These are phyloP conservation scores for Drosophila punjabiensis DNA, from an alignment of 1,140 invertebrate species.

Conservation along the genomic window DNA sequence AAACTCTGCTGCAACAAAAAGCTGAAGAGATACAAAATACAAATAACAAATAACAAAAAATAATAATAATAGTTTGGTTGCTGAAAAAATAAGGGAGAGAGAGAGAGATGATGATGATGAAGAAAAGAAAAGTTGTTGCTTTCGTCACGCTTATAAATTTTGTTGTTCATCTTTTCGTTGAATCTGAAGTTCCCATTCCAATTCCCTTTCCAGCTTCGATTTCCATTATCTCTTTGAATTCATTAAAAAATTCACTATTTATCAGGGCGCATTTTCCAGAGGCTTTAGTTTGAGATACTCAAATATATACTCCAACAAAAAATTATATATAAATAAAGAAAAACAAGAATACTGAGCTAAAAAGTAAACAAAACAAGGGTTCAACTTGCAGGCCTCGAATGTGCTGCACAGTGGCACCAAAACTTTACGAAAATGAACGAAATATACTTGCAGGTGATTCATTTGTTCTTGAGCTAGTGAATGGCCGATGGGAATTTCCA, in stretches of 20 bases:
- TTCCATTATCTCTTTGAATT: slow-evolving; percentile 64
- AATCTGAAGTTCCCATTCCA: slow-evolving; percentile 13
- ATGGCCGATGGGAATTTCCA: slow-evolving; percentile 4
- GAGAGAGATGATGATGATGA: neutral
- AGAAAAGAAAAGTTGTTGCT: slow-evolving; percentile 62
- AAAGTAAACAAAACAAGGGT: slow-evolving; percentile 45
- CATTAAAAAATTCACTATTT: slow-evolving; percentile 74
- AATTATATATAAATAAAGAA: slow-evolving; percentile 5
- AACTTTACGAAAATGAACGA: too few relatives aligned
- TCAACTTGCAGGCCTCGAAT: slow-evolving; percentile 19
- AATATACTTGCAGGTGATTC: slow-evolving; percentile 5
- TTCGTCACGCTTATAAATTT: slow-evolving; percentile 68
- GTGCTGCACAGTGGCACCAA: slow-evolving; percentile 51
- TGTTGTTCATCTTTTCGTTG: slow-evolving; percentile 20
- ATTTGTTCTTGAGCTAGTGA: slow-evolving; percentile 14
- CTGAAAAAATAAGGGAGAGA: neutral
- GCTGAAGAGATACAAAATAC: slow-evolving; percentile 42
- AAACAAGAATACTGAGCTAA: slow-evolving; percentile 24
- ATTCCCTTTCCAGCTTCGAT: slow-evolving; percentile 35
- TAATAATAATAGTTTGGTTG: slow-evolving; percentile 23
- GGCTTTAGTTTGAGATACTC: slow-evolving; percentile 35
- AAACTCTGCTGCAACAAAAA: slow-evolving; percentile 39
- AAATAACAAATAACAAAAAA: slow-evolving; percentile 16
- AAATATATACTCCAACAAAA: neutral
- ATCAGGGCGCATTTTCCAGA: slow-evolving; percentile 55